Evolutionary conservation across 2,888 invertebrate genomes (phyloP), one percentile per base, ranked within the genome.

Genomic region (Cecidostiba fungosa): DNA sequence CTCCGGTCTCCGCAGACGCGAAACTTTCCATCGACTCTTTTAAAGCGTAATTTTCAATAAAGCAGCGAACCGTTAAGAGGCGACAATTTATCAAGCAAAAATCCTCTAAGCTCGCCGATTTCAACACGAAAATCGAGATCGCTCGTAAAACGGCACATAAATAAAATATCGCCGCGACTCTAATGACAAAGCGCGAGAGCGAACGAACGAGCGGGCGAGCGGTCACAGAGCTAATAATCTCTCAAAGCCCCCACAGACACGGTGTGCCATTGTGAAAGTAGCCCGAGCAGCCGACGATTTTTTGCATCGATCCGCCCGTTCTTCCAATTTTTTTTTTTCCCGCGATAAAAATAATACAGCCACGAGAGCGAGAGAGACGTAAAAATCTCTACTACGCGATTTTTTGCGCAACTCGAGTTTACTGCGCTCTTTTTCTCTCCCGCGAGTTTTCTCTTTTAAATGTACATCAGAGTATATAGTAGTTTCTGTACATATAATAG

Each of bases 191-290:
- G 59, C 66, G 47, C 66, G 43, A 82, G 59, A 47, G 43, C 62
- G 72, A 47, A 39, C n/a, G 50, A n/a, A n/a, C n/a, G n/a, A n/a
- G n/a, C n/a, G n/a, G 8, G 47, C 47, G 39, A 36, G n/a, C 36
- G 19, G 29, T 47, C 66, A 66, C 23, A 26, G 26, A 66, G 66
- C 23, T 78, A 78, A 69, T 78, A 47, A 32, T 66, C 26, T 12
- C 29, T 26, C 66, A 50, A 66, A 66, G 66, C 36, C 26, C 47
- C 23, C 32, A n/a, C n/a, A 66, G 69, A 47, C 54, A 8, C 54
- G 54, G 43, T 23, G 72, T 62, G 82, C 82, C 76, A 82, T 82
- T 82, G 82, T 82, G 76, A 82, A 82, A 82, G 82, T 82, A 69
- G 82, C 36, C 26, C 82, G 72, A 66, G 29, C 29, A 4, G 66